Base-by-base conservation (phyloP, 2,797 vertebrate species). In the Morelia viridis region DNA sequence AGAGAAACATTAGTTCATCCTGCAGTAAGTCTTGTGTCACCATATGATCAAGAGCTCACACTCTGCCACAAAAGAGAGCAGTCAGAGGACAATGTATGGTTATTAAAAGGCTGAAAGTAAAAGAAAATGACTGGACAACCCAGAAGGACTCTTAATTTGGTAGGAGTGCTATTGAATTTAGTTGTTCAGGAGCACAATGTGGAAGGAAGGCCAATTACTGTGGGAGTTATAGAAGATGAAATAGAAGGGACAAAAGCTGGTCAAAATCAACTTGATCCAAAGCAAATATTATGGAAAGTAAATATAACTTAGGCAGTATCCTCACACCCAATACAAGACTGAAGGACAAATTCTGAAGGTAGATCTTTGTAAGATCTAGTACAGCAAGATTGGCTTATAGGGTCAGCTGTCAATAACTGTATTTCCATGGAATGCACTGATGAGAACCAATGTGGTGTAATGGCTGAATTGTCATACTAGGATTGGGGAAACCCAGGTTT, bases 71-170 rank as follows among this genome's bases (percentile, higher is more conserved):
- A 90, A 93, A 91, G 46, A 80, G 94, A 90, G 12, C 22, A 41
- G 85, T 7, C 35, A 90, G 65, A 17, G 46, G 22, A 68, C 0
- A 35, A 89, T 0, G 0, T 17, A 80, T 5, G 5, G 92, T n/a
- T 91, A 83, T 80, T 88, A 94, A 89, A 89, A 68, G 31, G 31
- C 71, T 93, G 56, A 94, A 91, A 80, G 0, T 88, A 58, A 35
- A 28, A 92, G 61, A 90, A 1, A 24, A 2, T 61, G 53, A 41
- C 88, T 71, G 91, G 56, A 35, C 64, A 87, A 61, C 0, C 15
- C 31, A 80, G 65, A 89, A 91, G 61, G 0, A 41, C 61, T 94
- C 11, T 31, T 94, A 11, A 84, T 94, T 92, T 94, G 87, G 90
- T 62, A 89, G 84, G 35, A 92, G 4, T 92, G 60, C 60, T 71